These are phyloP conservation scores for Dicranocentrus wangi DNA, from an alignment of 2,888 invertebrate species.

Conservation along the genomic window DNA sequence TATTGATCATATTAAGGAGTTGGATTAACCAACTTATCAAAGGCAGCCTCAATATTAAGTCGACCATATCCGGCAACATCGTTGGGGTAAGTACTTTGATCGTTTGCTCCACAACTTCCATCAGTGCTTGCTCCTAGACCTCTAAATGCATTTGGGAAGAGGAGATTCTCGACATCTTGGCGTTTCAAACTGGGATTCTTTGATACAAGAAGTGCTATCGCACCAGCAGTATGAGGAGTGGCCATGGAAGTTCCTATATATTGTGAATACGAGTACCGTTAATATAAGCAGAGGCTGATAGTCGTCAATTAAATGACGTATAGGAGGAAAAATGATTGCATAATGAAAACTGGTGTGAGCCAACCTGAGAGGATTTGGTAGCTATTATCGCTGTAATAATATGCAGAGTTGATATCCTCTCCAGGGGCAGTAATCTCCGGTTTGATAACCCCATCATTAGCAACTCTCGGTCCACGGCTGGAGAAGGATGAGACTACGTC, in stretches of 20 bases:
- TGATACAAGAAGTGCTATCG: constrained; percentile 34
- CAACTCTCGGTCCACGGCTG: constrained; percentile 36
- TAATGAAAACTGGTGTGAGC: no score
- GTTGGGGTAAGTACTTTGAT: constrained; percentile 30
- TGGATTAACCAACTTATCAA: background rate
- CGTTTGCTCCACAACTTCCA: constrained; percentile 20
- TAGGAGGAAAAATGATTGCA: no score
- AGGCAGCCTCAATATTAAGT: constrained; percentile 27
- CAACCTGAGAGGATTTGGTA: constrained; percentile 37
- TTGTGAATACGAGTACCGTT: no score
- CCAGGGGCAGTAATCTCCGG: constrained; percentile 45
- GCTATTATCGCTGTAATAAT: constrained; percentile 11
- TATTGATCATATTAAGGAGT: no score
- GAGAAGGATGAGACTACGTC: constrained; percentile 34
- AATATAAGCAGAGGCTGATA: no score
- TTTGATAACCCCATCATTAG: background rate
- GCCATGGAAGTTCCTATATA: constrained; percentile 47
- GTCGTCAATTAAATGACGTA: no score
- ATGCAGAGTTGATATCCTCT: constrained; percentile 35
- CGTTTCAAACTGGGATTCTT: constrained; percentile 12
- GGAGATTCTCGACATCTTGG: background rate
- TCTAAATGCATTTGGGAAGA: constrained; percentile 8
- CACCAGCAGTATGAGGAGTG: constrained; percentile 32
- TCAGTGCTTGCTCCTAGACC: background rate
- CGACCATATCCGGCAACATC: constrained; percentile 38